Evolutionary conservation across 2,113 vertebrate genomes (phyloP).

Genomic region (Sturnus vulgaris): DNA sequence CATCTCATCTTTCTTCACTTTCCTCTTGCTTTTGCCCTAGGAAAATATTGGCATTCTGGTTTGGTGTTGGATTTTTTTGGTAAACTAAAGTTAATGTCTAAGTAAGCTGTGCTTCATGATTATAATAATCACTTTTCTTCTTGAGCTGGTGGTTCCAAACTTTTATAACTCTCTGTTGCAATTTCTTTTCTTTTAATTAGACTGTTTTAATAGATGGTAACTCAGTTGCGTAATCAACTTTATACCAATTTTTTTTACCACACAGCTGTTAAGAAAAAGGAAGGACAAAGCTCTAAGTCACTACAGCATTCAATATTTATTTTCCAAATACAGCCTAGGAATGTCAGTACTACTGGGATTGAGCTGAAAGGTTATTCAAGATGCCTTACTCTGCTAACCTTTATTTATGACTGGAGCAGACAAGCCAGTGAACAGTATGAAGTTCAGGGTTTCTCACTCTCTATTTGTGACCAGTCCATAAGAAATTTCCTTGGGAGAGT

Average conservation of each 20-base stretch:
- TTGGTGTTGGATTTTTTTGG: background rate
- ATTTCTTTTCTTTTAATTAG: background rate
- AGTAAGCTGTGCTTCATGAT: background rate
- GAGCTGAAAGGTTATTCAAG: slow-evolving; percentile 39
- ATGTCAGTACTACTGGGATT: slow-evolving; percentile 35
- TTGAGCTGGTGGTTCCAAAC: background rate
- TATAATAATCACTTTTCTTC: background rate
- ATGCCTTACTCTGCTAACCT: slow-evolving; percentile 10
- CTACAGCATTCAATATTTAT: background rate
- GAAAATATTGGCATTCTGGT: background rate
- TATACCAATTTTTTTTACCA: background rate
- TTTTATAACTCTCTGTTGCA: background rate
- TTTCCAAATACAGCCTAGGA: slow-evolving; percentile 16
- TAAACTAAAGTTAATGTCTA: background rate
- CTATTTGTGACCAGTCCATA: background rate
- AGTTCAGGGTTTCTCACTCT: background rate
- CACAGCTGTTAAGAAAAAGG: background rate
- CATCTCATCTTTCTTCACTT: background rate
- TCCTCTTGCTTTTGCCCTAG: background rate
- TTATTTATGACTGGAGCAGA: slow-evolving; percentile 23
- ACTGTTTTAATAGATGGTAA: background rate
- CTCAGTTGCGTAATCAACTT: background rate
- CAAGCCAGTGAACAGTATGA: background rate
- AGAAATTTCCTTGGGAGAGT: slow-evolving; percentile 10
- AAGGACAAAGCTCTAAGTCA: background rate